Base-by-base conservation (phyloP, 2,113 vertebrate genomes). In the Dipodomys ordii region DNA sequence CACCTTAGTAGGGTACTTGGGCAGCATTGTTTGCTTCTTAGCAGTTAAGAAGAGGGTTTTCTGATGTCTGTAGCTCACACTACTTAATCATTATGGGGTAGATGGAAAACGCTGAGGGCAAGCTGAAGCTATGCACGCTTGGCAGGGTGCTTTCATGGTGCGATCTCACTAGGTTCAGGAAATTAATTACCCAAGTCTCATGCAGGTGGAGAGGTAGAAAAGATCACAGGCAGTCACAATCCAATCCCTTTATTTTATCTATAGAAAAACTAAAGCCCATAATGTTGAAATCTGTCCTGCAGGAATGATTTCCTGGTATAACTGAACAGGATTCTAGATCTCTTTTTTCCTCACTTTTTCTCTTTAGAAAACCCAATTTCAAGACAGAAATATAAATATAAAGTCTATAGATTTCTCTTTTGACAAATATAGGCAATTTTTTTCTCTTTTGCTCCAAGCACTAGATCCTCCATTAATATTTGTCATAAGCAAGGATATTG, bases 291-390 rank as follows among this genome's bases (percentile, higher is more conserved):
- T 64, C 67, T 39, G 12, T 12, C 8, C 16, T 15, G 9, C 15
- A 87, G 67, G 18, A 69, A 4, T 8, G 30, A 74, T 73, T 46
- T 62, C 19, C 3, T 74, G 65, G 86, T 2, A 19, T 60, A 25
- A 10, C 2, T 7, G 60, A 76, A 11, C 0, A 6, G 20, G 46
- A 65, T 11, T 19, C 10, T 28, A 30, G 7, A 18, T 80, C 23
- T 39, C 2, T 9, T 19, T 68, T 16, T 44, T 46, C 7, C 57
- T 32, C 6, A 1, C 65, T 87, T 76, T 89, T 76, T 78, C 57
- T 64, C 46, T 62, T 78, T 84, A 84, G 73, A 91, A 87, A 94
- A 81, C 5, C 60, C 9, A 19, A 25, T 28, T 87, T 91, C 20
- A 68, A 12, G 44, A 53, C 46, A 87, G 23, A 62, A 30, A 28